Evolutionary conservation across 2,113 vertebrate genomes (phyloP), one percentile per base, ranked within the genome.

Genomic region (Anguilla japonica): DNA sequence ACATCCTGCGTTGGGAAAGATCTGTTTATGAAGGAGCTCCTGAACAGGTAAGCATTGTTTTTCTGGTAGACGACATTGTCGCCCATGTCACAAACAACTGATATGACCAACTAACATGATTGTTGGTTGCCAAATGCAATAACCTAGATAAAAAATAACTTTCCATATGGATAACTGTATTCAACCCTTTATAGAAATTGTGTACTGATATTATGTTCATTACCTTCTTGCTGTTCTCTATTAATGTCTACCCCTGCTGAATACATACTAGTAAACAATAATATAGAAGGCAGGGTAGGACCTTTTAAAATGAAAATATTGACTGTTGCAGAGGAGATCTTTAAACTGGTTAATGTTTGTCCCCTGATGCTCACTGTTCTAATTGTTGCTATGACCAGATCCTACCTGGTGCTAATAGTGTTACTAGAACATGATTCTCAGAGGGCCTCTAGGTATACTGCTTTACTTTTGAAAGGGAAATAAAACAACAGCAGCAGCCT

Each of bases 11-110:
- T 96, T 2, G 91, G 94, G 82, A 97, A 97, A 90, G 97, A 98
- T 60, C 92, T 94, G 79, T 96, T 98, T 43, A 95, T 98, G 91
- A 96, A 95, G 8, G 97, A 98, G 89, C 94, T 98, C 88, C 93
- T 98, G 80, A 96, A 94, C 96, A 97, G 97, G 98, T 98, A 92
- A 14, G 92, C 91, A 82, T 82, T 50, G 0, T 81, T 75, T 75
- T 34, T n/a, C 9, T 6, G 22, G 1, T 87, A 84, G 71, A 22
- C 40, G 20, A 75, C 9, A 34, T 75, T 53, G n/a, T 34, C 0
- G 9, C 26, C n/a, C 16, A n/a, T n/a, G 20, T 71, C 20, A 71
- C 14, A 22, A 63, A 18, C 5, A 22, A 18, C 15, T 63, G n/a
- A 75, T 75, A 75, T 75, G n/a, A 75, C n/a, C 11, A 26, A 50